Conservation (phyloP, 2,888 invertebrate genomes). For the Tachina fera region DNA sequence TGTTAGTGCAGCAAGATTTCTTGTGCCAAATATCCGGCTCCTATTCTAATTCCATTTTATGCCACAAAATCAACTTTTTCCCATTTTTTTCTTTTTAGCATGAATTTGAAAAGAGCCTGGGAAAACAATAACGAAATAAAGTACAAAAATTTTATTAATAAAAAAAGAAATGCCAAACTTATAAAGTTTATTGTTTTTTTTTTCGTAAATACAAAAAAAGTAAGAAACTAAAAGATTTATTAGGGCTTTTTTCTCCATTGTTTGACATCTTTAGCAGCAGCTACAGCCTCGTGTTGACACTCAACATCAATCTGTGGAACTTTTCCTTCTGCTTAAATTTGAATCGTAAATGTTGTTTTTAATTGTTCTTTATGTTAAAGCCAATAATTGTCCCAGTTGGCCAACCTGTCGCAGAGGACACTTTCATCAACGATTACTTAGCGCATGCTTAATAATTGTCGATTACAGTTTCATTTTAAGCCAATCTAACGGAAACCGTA, state of each 20-base stretch:
- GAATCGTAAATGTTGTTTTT: background rate
- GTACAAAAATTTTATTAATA: slow-evolving; percentile 11
- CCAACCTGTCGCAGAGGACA: too few species aligned
- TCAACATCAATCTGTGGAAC: slow-evolving; percentile 24
- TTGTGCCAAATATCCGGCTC: too few species aligned
- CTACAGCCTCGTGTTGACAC: slow-evolving; percentile 12
- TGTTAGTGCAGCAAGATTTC: too few species aligned
- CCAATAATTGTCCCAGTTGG: slow-evolving; percentile 46
- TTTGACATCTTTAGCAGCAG: background rate
- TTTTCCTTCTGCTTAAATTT: background rate
- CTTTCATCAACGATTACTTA: too few species aligned
- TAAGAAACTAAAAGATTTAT: slow-evolving; percentile 2
- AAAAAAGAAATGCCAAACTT: slow-evolving; percentile 4
- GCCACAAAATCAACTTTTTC: background rate
- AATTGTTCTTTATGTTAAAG: slow-evolving; percentile 39
- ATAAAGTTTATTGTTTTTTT: slow-evolving; percentile 19
- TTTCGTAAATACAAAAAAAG: background rate
- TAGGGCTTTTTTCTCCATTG: background rate
- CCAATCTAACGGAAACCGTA: too few species aligned
- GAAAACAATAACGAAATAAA: slow-evolving; percentile 46
- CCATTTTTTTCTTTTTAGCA: background rate
- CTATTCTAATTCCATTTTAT: background rate
- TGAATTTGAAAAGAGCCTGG: slow-evolving; percentile 31
- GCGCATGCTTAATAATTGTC: too few species aligned
- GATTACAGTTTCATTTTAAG: too few species aligned